These are phyloP conservation scores for Scomberomorus guttatus DNA, from an alignment of 2,797 vertebrate genomes.

Conservation along the genomic window DNA sequence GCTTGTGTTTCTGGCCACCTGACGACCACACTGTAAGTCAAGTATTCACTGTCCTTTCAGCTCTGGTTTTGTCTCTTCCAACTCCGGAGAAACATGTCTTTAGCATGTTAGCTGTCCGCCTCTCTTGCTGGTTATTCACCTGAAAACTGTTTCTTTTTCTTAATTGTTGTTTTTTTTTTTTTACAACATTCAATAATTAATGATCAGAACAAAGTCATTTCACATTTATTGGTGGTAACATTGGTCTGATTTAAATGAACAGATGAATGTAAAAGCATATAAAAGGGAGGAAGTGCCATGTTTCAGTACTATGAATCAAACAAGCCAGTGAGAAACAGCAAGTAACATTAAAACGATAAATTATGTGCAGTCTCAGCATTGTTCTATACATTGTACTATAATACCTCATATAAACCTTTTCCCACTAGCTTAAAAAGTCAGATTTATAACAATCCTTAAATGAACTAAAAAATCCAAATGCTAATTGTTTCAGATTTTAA, in stretches of 20 bases:
- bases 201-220: background rate
- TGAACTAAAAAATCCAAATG: background rate
- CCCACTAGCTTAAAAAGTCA: background rate
- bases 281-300: background rate
- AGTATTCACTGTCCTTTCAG: too few relatives aligned
- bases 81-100: too few relatives aligned
- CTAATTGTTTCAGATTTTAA: background rate
- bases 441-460: background rate
- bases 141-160: too few relatives aligned
- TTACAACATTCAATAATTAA: background rate
- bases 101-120: too few relatives aligned
- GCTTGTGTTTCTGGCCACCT: too few relatives aligned
- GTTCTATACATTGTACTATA: background rate
- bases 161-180: background rate
- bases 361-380: constrained; percentile 26
- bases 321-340: background rate
- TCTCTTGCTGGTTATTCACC: too few relatives aligned
- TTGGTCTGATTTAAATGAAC: background rate
- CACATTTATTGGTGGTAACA: background rate
- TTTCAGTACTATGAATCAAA: constrained; percentile 6
- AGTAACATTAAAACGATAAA: constrained; percentile 9
- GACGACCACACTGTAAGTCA: too few relatives aligned
- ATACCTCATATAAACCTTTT: background rate
- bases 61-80: too few relatives aligned
- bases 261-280: constrained; percentile 21